Evolutionary conservation across 1,140 invertebrate species (phyloP).

Genomic region (Chironomus striatipennis): DNA sequence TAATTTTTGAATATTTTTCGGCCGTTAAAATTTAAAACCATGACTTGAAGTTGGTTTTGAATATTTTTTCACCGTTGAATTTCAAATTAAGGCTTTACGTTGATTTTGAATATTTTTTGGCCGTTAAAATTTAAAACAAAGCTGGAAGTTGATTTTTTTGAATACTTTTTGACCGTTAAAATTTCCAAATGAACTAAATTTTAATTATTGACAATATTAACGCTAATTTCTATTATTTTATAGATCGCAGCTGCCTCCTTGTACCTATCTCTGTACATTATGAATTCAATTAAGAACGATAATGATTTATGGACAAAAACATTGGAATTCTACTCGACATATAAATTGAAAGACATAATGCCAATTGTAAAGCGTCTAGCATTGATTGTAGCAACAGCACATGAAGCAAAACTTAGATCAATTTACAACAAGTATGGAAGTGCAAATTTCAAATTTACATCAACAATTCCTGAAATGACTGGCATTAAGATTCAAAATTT

Average conservation of each 20-base stretch:
- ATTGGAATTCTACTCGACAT: constrained; percentile 53
- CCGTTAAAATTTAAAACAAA: too few species aligned
- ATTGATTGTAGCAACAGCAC: constrained; percentile 45
- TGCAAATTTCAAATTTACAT: constrained; percentile 5
- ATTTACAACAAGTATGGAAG: constrained; percentile 50
- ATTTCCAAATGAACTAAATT: neutral
- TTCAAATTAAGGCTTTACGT: too few species aligned
- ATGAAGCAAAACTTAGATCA: constrained; percentile 50
- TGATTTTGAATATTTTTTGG: too few species aligned
- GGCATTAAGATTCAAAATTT: neutral
- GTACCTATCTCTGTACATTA: constrained; percentile 45
- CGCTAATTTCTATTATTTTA: too few species aligned
- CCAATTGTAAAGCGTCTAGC: constrained; percentile 53
- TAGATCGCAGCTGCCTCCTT: constrained; percentile 45
- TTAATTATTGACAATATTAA: too few species aligned
- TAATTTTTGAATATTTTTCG: too few species aligned
- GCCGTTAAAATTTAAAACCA: too few species aligned
- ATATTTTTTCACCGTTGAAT: too few species aligned
- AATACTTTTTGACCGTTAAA: too few species aligned
- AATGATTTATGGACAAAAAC: constrained; percentile 52
- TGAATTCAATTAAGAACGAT: constrained; percentile 39
- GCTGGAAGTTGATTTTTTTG: too few species aligned
- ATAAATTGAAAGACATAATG: constrained; percentile 46
- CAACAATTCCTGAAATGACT: constrained; percentile 10
- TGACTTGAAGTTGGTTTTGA: too few species aligned